These are phyloP conservation scores for Cantharis flavilabris DNA, from an alignment of 2,888 invertebrate species.

Conservation along the genomic window DNA sequence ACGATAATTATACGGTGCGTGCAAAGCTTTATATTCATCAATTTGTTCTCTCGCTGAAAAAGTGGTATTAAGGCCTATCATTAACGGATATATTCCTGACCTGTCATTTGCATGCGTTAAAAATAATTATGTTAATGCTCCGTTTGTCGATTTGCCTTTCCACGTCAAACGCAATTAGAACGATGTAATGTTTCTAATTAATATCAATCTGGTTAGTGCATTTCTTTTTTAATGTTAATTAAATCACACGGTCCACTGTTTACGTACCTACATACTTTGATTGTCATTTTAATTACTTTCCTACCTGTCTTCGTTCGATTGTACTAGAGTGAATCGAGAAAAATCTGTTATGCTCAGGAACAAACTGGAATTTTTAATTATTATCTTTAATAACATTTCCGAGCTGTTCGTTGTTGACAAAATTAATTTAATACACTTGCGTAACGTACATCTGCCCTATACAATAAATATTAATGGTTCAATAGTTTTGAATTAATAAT, in stretches of 20 bases:
- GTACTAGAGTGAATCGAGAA: background rate
- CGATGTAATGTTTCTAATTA: slow-evolving; percentile 13
- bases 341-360: background rate
- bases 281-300: background rate
- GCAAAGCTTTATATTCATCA: slow-evolving; percentile 26
- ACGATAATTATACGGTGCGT: slow-evolving; percentile 25
- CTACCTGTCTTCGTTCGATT: background rate
- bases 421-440: background rate
- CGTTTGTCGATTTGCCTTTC: slow-evolving; percentile 22
- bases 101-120: slow-evolving; percentile 19
- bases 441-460: background rate
- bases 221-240: background rate
- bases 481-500: background rate
- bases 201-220: background rate
- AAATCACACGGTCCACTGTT: slow-evolving; percentile 1
- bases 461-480: background rate
- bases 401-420: background rate
- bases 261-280: background rate
- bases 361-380: background rate
- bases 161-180: slow-evolving; percentile 16
- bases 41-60: slow-evolving; percentile 10
- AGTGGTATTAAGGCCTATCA: slow-evolving; percentile 6
- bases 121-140: slow-evolving; percentile 25
- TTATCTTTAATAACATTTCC: background rate
- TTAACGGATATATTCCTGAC: slow-evolving; percentile 8